Evolutionary conservation across 2,888 invertebrate species (phyloP).

Genomic region (Eristalis arbustorum): DNA sequence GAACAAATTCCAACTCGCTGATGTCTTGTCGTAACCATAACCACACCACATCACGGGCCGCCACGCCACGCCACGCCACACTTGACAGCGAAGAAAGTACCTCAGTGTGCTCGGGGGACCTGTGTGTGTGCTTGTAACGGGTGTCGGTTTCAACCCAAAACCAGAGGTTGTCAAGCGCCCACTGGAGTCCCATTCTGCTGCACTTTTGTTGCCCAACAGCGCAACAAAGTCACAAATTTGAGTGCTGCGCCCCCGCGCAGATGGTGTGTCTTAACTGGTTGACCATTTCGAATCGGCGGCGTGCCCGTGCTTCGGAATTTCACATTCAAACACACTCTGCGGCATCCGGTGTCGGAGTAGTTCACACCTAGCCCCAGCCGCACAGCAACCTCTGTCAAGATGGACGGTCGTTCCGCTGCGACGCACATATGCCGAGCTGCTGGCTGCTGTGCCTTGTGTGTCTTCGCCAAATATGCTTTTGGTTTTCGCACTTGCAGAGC

Average conservation of each 20-base stretch:
- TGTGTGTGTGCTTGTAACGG: slow-evolving; percentile 4
- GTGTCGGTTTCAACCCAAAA: slow-evolving; percentile 36
- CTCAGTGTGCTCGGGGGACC: not conserved
- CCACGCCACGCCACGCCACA: not conserved
- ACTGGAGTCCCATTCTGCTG: not conserved
- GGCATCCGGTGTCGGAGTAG: not conserved
- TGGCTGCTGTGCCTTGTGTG: not conserved
- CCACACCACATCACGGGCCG: not conserved
- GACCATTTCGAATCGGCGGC: not conserved
- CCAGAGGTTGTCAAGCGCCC: not conserved
- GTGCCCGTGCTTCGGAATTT: not conserved
- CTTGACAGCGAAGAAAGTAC: not conserved
- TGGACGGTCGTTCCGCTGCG: not conserved
- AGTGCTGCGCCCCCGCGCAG: slow-evolving; percentile 22
- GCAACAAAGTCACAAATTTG: slow-evolving; percentile 26
- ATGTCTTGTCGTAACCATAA: slow-evolving; percentile 32
- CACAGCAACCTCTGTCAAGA: not conserved
- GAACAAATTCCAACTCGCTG: slow-evolving; percentile 46
- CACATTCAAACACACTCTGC: not conserved
- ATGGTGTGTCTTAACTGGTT: not conserved
- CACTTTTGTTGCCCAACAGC: slow-evolving; percentile 16
- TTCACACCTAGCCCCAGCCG: not conserved
- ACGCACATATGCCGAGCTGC: not conserved
- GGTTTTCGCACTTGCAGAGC: slow-evolving; percentile 2
- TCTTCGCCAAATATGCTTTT: not conserved